phyloP scores from a whole-genome alignment of 2,888 invertebrate genomes.

The Catocala nupta region DNA sequence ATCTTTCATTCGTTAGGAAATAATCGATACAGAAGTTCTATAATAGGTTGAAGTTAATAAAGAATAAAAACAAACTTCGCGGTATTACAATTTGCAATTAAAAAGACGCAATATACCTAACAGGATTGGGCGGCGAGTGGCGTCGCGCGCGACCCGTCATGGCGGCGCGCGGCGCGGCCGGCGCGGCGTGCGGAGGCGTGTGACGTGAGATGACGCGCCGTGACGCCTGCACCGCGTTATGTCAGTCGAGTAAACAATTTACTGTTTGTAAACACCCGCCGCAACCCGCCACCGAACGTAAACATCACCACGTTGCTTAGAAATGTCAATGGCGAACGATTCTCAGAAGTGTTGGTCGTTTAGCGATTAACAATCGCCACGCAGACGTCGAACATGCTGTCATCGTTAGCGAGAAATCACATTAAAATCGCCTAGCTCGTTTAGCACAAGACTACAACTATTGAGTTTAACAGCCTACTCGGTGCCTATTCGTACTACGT shows the following conservation, averaged over 20 bases:
- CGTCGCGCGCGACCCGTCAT: constrained; percentile 51
- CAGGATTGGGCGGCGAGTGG: constrained; percentile 67
- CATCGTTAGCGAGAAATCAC: constrained; percentile 32
- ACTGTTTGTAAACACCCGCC: constrained; percentile 82
- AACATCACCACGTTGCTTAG: constrained; percentile 77
- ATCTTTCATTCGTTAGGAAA: constrained; percentile 18
- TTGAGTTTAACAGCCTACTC: neutral
- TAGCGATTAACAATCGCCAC: constrained; percentile 53
- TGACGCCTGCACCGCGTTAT: constrained; percentile 70
- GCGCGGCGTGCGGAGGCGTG: constrained; percentile 58
- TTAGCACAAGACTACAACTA: constrained; percentile 1
- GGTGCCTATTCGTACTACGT: constrained; percentile 2
- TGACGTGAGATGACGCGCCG: constrained; percentile 60
- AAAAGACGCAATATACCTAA: constrained; percentile 73
- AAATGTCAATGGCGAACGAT: constrained; percentile 71
- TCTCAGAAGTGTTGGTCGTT: constrained; percentile 59
- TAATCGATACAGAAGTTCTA: constrained; percentile 17
- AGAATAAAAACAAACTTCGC: constrained; percentile 23
- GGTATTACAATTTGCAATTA: constrained; percentile 49
- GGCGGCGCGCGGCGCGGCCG: constrained; percentile 42
- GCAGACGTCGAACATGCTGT: constrained; percentile 21
- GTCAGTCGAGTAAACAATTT: constrained; percentile 79
- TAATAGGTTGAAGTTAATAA: constrained; percentile 9
- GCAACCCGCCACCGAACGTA: constrained; percentile 68
- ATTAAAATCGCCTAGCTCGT: constrained; percentile 18